Percentiles rank a stretch among this genome's conserved stretches.
phyloP scores from a whole-genome alignment of 2,797 vertebrate genomes.

The Stomatorhinus walkeri region DNA sequence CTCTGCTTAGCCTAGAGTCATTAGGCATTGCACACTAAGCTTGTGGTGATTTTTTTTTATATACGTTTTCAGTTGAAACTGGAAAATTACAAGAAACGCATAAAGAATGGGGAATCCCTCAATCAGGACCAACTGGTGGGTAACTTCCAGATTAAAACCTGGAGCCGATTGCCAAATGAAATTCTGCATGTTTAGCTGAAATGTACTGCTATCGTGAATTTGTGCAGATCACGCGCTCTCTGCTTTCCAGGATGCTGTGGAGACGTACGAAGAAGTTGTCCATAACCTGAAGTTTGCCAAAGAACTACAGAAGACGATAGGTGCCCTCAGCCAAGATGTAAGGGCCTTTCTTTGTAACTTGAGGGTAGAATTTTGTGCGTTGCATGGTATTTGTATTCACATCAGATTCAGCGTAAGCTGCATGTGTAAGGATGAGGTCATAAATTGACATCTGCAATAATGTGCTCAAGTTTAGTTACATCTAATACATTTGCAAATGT shows the following conservation, averaged over 20 bases:
- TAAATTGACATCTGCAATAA: background rate
- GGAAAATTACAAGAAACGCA: constrained; percentile 77
- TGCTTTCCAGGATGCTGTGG: constrained; percentile 71
- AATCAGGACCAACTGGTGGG: constrained; percentile 90
- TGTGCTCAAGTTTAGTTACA: background rate
- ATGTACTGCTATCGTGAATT: background rate
- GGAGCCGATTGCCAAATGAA: no score
- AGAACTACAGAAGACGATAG: constrained; percentile 84
- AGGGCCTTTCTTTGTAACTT: constrained; percentile 40
- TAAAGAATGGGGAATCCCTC: constrained; percentile 71
- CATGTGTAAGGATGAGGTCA: background rate
- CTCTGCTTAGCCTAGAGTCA: background rate
- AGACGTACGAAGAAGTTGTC: constrained; percentile 83
- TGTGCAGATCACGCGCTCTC: background rate
- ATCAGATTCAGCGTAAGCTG: background rate
- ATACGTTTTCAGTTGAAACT: constrained; percentile 72
- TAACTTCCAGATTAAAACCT: background rate
- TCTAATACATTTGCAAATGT: background rate
- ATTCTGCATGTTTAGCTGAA: background rate
- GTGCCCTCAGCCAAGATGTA: constrained; percentile 79
- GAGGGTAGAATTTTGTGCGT: background rate
- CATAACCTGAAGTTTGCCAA: constrained; percentile 85
- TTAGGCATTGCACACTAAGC: background rate
- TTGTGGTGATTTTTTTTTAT: background rate
- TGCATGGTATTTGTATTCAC: background rate